phyloP scores from a whole-genome alignment of 2,888 invertebrate genomes.

The Salpingus planirostris region DNA sequence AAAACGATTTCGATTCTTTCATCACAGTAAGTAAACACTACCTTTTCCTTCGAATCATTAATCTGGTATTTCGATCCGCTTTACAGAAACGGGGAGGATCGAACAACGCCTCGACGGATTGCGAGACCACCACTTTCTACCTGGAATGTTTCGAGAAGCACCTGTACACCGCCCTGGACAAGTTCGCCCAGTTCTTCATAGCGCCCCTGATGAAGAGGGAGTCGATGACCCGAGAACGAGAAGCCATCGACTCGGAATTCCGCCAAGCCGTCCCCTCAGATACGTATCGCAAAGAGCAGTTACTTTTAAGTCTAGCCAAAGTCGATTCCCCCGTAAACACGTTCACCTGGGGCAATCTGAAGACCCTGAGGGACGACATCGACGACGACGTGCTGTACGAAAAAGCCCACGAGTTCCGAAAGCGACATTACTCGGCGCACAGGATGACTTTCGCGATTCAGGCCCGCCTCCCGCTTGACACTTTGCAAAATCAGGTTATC shows the following conservation, averaged over 20 bases:
- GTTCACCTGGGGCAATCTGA: conserved; percentile 80
- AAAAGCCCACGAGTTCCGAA: conserved; percentile 64
- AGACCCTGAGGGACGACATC: conserved; percentile 60
- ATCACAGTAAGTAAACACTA: conserved; percentile 50
- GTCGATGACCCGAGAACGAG: conserved; percentile 77
- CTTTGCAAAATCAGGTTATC: conserved; percentile 55
- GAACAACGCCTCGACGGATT: conserved; percentile 81
- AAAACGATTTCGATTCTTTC: conserved; percentile 77
- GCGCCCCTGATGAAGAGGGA: conserved; percentile 76
- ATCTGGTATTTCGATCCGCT: conserved; percentile 13
- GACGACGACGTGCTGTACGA: conserved; percentile 59
- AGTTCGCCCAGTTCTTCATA: conserved; percentile 84
- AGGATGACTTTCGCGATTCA: conserved; percentile 79
- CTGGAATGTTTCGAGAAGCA: conserved; percentile 80
- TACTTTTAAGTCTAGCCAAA: conserved; percentile 61
- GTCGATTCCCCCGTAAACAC: conserved; percentile 63
- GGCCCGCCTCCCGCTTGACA: conserved; percentile 54
- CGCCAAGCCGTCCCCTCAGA: conserved; percentile 71
- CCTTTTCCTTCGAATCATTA: neutral
- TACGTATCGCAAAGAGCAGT: conserved; percentile 63
- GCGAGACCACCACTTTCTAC: conserved; percentile 79
- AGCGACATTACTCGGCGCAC: conserved; percentile 75
- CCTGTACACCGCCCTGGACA: conserved; percentile 67
- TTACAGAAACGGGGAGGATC: conserved; percentile 71
- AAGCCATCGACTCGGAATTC: conserved; percentile 88